phyloP scores from a whole-genome alignment of 2,797 vertebrate genomes.

The Protosalanx chinensis region DNA sequence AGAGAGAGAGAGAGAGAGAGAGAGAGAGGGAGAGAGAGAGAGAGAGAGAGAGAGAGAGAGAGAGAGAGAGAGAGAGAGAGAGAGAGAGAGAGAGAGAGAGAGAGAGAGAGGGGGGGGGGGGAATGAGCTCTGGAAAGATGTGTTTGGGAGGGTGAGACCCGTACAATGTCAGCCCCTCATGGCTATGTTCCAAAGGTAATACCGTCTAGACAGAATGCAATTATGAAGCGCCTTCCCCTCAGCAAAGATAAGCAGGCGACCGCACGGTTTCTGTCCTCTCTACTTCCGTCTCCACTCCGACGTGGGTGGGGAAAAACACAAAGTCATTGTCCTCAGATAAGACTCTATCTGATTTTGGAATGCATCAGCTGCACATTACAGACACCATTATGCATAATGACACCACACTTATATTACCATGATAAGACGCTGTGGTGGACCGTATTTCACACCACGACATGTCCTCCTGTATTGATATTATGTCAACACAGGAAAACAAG shows the following conservation, averaged over 20 bases:
- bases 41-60: too few species aligned
- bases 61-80: not conserved
- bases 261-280: conserved; percentile 31
- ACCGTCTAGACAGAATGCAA: conserved; percentile 46
- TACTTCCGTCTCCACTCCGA: conserved; percentile 37
- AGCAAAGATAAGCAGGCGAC: conserved; percentile 56
- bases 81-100: not conserved
- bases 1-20: too few species aligned
- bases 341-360: conserved; percentile 18
- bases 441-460: not conserved
- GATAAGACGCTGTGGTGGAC: not conserved
- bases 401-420: not conserved
- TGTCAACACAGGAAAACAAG: not conserved
- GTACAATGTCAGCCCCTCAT: not conserved
- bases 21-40: too few species aligned
- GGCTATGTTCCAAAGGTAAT: conserved; percentile 2
- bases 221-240: conserved; percentile 56
- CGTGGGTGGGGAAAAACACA: conserved; percentile 19
- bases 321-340: conserved; percentile 62
- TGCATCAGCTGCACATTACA: conserved; percentile 3
- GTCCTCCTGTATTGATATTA: not conserved
- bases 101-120: too few species aligned
- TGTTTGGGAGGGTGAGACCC: not conserved
- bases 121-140: not conserved
- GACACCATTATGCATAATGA: not conserved